A percentile compares a stretch with the other conserved stretches of the same genome.
These are phyloP conservation scores for Pteria penguin DNA, from an alignment of 2,888 invertebrate genomes.

Conservation along the genomic window DNA sequence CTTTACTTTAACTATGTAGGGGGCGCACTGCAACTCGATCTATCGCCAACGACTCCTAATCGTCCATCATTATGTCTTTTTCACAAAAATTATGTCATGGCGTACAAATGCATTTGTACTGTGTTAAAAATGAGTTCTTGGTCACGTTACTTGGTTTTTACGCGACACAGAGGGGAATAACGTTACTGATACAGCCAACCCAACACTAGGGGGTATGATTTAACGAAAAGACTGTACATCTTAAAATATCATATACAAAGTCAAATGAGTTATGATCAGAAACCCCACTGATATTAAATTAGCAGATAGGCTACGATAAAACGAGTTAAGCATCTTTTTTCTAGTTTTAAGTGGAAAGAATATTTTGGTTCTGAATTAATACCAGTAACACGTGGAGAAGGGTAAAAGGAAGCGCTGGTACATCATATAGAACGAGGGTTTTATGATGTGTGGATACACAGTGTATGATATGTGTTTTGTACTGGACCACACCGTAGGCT, in stretches of 20 bases:
- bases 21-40: neutral
- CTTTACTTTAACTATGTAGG: neutral
- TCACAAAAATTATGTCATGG: neutral
- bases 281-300: neutral
- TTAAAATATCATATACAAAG: too few relatives aligned
- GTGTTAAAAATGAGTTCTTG: neutral
- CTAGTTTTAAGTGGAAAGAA: neutral
- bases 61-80: neutral
- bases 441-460: too few relatives aligned
- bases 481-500: conserved; percentile 2
- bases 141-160: neutral
- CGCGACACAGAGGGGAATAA: neutral
- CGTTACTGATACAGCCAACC: neutral
- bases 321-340: neutral
- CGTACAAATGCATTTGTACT: neutral
- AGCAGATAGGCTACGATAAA: conserved; percentile 1
- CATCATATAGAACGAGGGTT: too few relatives aligned
- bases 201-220: neutral
- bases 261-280: neutral
- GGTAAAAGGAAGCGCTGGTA: neutral
- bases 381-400: neutral
- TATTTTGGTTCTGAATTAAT: neutral
- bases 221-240: too few relatives aligned
- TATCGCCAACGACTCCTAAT: neutral
- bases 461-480: too few relatives aligned